These are phyloP conservation scores for Brachionus koreanus DNA, from an alignment of 1,140 invertebrate species.

Conservation along the genomic window DNA sequence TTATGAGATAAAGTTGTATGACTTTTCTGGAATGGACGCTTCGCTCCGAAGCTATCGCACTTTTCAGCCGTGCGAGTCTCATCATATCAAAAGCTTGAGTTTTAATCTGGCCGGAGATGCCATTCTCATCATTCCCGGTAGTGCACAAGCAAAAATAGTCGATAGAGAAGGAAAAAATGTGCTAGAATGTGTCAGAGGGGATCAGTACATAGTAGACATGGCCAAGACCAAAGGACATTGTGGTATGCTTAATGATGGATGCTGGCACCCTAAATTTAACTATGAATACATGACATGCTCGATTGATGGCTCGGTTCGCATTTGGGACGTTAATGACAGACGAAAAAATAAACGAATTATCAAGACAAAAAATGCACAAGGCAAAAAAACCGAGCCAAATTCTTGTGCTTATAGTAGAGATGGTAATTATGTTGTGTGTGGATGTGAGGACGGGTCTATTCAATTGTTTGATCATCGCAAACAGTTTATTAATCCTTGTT, in stretches of 20 bases:
- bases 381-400: conserved; percentile 80
- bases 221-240: conserved; percentile 90
- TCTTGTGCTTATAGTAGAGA: conserved; percentile 69
- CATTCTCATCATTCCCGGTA: conserved; percentile 87
- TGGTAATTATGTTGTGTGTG: conserved; percentile 80
- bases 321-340: conserved; percentile 51
- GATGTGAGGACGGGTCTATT: conserved; percentile 89
- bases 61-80: conserved; percentile 83
- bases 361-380: conserved; percentile 80
- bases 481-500: conserved; percentile 60
- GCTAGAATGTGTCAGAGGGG: conserved; percentile 87
- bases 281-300: conserved; percentile 92
- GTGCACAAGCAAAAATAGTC: conserved; percentile 78
- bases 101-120: conserved; percentile 90
- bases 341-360: conserved; percentile 75
- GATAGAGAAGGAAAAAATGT: conserved; percentile 93
- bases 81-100: conserved; percentile 82
- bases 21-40: conserved; percentile 95
- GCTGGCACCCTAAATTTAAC: conserved; percentile 84
- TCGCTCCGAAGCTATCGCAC: conserved; percentile 83
- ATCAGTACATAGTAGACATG: conserved; percentile 93
- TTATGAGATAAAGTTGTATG: conserved; percentile 93
- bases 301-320: conserved; percentile 68
- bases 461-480: conserved; percentile 93
- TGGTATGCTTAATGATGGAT: conserved; percentile 79